A percentile compares a stretch with the other conserved stretches of the same genome.
Evolutionary conservation across 2,888 invertebrate genomes (phyloP).

Genomic region (Harpalus rubripes): DNA sequence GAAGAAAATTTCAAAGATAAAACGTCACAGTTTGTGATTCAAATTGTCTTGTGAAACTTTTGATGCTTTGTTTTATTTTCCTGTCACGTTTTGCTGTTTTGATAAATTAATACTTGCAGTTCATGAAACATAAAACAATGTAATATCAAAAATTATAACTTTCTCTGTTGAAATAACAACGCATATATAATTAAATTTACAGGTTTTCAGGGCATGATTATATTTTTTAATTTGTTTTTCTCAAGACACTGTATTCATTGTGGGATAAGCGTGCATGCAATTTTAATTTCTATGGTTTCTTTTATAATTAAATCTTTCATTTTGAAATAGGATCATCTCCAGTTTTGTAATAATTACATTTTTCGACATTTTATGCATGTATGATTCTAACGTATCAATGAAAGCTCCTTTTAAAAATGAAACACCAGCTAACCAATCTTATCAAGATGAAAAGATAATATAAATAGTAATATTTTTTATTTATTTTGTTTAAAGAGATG

Average conservation of each 20-base stretch:
- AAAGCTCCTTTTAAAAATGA: too few relatives aligned
- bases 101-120: slow-evolving; percentile 15
- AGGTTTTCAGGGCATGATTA: neutral
- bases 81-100: slow-evolving; percentile 8
- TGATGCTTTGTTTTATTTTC: slow-evolving; percentile 17
- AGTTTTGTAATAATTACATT: too few relatives aligned
- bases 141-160: neutral
- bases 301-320: neutral
- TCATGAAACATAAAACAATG: slow-evolving; percentile 5
- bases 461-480: too few relatives aligned
- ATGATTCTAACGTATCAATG: too few relatives aligned
- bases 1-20: slow-evolving; percentile 24
- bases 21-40: slow-evolving; percentile 9
- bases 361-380: too few relatives aligned
- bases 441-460: too few relatives aligned
- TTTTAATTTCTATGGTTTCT: neutral
- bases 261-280: neutral
- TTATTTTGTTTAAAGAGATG: too few relatives aligned
- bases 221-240: neutral
- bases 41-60: neutral
- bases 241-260: neutral
- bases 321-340: too few relatives aligned
- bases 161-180: neutral
- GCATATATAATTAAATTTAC: neutral
- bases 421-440: too few relatives aligned